phyloP scores from a whole-genome alignment of 2,888 invertebrate species.

The Cryptus armator region DNA sequence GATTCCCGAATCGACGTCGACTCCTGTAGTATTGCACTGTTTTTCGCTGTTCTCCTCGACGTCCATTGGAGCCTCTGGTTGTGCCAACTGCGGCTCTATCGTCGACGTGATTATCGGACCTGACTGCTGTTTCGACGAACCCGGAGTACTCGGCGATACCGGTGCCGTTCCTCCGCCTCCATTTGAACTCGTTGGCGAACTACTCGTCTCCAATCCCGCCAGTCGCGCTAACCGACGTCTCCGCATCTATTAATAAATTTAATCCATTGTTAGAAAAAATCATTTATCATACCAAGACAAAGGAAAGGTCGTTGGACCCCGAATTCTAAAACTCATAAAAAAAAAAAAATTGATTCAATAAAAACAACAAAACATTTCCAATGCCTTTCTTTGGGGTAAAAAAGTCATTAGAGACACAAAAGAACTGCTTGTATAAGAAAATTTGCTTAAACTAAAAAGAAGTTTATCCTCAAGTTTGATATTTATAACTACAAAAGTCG shows the following conservation, averaged over 20 bases:
- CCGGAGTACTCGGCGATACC: constrained; percentile 85
- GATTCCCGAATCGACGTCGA: constrained; percentile 90
- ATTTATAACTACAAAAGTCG: too few relatives aligned
- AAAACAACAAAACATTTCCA: too few relatives aligned
- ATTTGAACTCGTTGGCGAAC: constrained; percentile 83
- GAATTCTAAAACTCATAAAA: too few relatives aligned
- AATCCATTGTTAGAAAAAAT: constrained; percentile 19
- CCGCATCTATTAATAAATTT: constrained; percentile 87
- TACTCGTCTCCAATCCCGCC: constrained; percentile 87
- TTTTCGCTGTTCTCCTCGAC: constrained; percentile 87
- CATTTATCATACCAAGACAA: neutral
- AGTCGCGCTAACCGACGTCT: constrained; percentile 91
- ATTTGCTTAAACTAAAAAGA: too few relatives aligned
- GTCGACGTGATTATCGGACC: constrained; percentile 26
- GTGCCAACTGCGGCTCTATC: constrained; percentile 61
- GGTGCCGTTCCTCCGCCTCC: constrained; percentile 77
- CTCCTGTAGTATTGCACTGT: constrained; percentile 85
- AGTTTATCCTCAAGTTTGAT: too few relatives aligned
- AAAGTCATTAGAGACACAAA: too few relatives aligned
- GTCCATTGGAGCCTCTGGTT: constrained; percentile 86
- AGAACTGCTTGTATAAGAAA: too few relatives aligned
- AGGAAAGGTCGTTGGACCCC: constrained; percentile 74
- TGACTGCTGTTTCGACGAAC: constrained; percentile 80
- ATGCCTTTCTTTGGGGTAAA: too few relatives aligned
- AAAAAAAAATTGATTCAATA: too few relatives aligned